These are phyloP conservation scores for Phoeniculus purpureus DNA, from an alignment of 2,797 vertebrate genomes.

Conservation along the genomic window DNA sequence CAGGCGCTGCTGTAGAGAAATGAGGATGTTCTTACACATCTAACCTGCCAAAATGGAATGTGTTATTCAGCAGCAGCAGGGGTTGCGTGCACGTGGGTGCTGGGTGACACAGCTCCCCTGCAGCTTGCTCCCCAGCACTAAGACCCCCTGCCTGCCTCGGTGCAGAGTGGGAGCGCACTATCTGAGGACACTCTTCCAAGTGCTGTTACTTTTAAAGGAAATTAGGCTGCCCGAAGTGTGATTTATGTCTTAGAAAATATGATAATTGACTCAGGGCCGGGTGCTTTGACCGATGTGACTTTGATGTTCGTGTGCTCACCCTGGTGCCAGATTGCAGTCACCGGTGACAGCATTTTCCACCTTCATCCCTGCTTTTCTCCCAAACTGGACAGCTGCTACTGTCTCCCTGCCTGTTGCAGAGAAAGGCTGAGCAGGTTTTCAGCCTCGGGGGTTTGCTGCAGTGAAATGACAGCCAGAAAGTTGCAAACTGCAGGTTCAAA, in stretches of 20 bases:
- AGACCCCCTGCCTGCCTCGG: not conserved
- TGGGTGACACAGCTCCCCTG: not conserved
- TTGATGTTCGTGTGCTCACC: not conserved
- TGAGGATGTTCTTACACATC: not conserved
- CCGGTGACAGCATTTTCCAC: not conserved
- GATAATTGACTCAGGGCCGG: not conserved
- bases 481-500: not conserved
- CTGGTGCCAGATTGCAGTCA: rapidly evolving
- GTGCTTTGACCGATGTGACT: slow-evolving; percentile 23
- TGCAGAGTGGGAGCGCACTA: rapidly evolving
- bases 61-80: not conserved
- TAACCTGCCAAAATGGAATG: not conserved
- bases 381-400: slow-evolving; percentile 14
- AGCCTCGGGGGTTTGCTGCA: slow-evolving; percentile 44
- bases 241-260: slow-evolving; percentile 11
- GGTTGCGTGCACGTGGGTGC: not conserved
- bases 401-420: not conserved
- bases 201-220: not conserved
- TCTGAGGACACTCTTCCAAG: not conserved
- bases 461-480: not conserved
- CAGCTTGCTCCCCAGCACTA: not conserved
- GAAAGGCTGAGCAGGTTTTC: slow-evolving; percentile 57
- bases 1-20: not conserved
- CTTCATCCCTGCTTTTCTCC: not conserved
- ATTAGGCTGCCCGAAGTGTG: not conserved